Conservation (phyloP, 2,797 vertebrate genomes). For the Cossypha polioptera region DNA sequence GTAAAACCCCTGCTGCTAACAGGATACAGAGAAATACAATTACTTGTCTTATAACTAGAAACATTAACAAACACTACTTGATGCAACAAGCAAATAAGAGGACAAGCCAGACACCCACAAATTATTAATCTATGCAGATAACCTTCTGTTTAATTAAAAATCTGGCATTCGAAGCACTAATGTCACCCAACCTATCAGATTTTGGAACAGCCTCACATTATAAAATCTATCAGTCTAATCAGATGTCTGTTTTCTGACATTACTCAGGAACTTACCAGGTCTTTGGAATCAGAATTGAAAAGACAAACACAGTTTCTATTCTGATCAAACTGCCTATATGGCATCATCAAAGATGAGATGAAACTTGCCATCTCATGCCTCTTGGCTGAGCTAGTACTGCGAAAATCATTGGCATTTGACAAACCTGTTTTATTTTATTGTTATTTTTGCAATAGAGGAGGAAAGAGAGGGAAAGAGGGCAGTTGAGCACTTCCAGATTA, state of each 20-base stretch:
- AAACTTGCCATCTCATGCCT: not conserved
- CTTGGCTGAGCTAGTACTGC: not conserved
- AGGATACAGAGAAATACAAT: not conserved
- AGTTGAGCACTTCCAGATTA: not conserved
- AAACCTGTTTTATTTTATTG: not conserved
- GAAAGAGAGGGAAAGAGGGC: not conserved
- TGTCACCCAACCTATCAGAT: not conserved
- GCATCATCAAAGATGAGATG: not conserved
- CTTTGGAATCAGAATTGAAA: not conserved
- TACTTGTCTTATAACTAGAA: slow-evolving; percentile 10
- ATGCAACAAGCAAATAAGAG: slow-evolving; percentile 9
- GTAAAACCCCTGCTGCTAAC: not conserved
- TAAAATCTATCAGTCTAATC: not conserved
- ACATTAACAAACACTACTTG: not conserved
- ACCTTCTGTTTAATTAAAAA: slow-evolving; percentile 29
- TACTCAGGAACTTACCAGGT: not conserved
- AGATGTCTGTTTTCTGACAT: not conserved
- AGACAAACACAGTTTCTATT: not conserved
- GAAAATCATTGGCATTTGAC: not conserved
- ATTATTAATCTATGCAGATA: slow-evolving; percentile 47
- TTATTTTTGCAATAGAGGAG: not conserved
- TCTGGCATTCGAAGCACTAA: not conserved
- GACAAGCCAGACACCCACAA: not conserved
- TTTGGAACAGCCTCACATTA: not conserved
- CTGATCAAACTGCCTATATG: not conserved